Evolutionary conservation across 1,140 invertebrate genomes (phyloP).

Genomic region (Drosophila nannoptera): DNA sequence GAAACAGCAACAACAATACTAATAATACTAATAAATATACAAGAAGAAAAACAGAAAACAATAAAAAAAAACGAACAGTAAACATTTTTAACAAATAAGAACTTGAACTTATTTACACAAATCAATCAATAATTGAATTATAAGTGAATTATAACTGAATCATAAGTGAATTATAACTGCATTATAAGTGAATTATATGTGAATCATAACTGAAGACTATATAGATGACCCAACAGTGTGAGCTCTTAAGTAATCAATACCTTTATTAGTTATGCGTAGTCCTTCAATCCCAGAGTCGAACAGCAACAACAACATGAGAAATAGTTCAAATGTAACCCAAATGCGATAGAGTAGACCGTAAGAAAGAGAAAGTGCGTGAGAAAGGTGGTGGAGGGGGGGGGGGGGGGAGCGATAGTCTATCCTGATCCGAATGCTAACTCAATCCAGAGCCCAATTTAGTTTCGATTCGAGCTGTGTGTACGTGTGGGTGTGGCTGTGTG

Average conservation of each 20-base stretch:
- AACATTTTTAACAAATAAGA: constrained; percentile 1
- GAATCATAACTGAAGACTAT: constrained; percentile 13
- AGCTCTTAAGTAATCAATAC: constrained; percentile 18
- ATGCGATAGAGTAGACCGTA: no score
- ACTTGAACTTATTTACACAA: constrained; percentile 53
- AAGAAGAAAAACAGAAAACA: constrained; percentile 21
- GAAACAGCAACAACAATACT: constrained; percentile 30
- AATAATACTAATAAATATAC: constrained; percentile 22
- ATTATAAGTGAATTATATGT: constrained; percentile 1
- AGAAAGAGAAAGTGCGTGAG: no score
- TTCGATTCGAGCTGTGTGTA: no score
- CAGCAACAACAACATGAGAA: constrained; percentile 25
- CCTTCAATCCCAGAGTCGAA: not conserved
- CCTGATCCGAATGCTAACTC: constrained; percentile 21
- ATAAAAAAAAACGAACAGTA: constrained; percentile 28
- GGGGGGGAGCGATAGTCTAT: no score
- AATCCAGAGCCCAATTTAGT: constrained; percentile 8
- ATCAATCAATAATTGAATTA: constrained; percentile 24
- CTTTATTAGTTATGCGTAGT: constrained; percentile 19
- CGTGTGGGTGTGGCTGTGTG: no score
- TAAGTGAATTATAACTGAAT: not conserved
- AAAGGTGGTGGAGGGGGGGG: no score
- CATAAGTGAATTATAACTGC: constrained; percentile 5
- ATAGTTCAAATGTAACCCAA: constrained; percentile 40
- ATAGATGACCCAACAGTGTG: constrained; percentile 11